Base-by-base conservation (phyloP, 2,888 invertebrate genomes). In the Leistus spinibarbis region DNA sequence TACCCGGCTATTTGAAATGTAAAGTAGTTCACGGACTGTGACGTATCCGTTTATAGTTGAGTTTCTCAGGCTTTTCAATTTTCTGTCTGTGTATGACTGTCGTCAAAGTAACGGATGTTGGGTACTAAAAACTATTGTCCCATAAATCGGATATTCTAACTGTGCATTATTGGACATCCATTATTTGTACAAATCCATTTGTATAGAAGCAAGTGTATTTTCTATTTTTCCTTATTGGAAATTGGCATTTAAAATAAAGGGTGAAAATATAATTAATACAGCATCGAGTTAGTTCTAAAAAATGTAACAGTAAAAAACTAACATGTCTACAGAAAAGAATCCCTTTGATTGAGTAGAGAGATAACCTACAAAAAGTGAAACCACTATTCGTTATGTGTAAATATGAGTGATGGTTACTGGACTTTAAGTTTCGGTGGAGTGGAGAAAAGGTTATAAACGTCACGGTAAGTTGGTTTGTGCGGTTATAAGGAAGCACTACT, bases 401-500 rank as follows among this genome's bases (percentile, higher is more conserved):
- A 40, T 40, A 40, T 40, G 40, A 40, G 40, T 40, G 40, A 40
- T 40, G 40, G 40, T 40, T 40, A 40, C 40, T 40, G 40, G 40
- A 40, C 40, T 40, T 40, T 40, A 13, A 10, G 40, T 40, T 40
- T 40, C 40, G 40, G 40, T 40, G 40, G 40, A 40, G 40, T 40
- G 3, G 5, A 7, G 60, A 10, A 60, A 60, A 16, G 57, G 57
- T 57, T 60, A 20, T 63, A n/a, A 53, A 70, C 40, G 63, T 57
- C 60, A 69, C 69, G 69, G 69, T 70, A 62, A 62, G n/a, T 62
- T 17, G 62, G 69, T 70, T 69, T 4, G 4, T 70, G 69, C 69
- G 69, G 69, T 70, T 70, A 62, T 62, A 20, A 70, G 69, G 69
- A 70, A 70, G 69, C 69, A 70, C 20, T 70, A 57, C 27, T 54